These are phyloP conservation scores for Aleiodes testaceus DNA, from an alignment of 2,888 invertebrate species.

Conservation along the genomic window DNA sequence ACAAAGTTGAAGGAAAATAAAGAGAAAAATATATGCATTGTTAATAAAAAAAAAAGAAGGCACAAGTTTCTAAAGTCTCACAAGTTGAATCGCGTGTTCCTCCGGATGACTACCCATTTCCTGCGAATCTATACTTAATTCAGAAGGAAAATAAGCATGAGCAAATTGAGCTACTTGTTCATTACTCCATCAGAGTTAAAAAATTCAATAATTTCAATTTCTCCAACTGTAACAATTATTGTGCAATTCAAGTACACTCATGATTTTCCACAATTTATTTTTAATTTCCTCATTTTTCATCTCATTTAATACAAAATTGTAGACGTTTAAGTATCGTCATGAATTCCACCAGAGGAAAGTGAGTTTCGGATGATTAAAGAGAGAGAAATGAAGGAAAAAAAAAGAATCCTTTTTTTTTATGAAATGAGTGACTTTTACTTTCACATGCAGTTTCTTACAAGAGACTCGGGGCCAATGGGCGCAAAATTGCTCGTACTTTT, in stretches of 20 bases:
- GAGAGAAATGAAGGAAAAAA: conserved; percentile 10
- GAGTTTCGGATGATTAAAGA: conserved; percentile 6
- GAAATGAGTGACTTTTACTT: conserved; percentile 64
- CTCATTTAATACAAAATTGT: neutral
- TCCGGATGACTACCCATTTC: conserved; percentile 4
- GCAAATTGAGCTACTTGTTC: too few relatives aligned
- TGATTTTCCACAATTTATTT: neutral
- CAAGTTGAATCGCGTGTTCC: conserved; percentile 11
- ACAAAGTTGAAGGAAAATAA: neutral
- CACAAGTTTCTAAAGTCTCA: neutral
- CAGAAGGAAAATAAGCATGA: neutral
- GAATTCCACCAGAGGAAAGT: conserved; percentile 21
- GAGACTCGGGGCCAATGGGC: conserved; percentile 4
- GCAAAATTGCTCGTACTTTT: conserved; percentile 27
- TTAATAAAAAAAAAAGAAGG: neutral
- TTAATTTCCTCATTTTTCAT: neutral
- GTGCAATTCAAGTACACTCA: too few relatives aligned
- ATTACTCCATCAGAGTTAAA: too few relatives aligned
- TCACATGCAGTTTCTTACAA: conserved; percentile 52
- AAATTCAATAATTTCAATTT: too few relatives aligned
- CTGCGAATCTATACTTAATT: neutral
- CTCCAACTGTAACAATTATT: too few relatives aligned
- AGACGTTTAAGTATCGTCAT: neutral
- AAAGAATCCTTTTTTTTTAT: conserved; percentile 21
- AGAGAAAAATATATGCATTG: neutral